phyloP scores from a whole-genome alignment of 2,888 invertebrate species.

The Cremastinae sp. region DNA sequence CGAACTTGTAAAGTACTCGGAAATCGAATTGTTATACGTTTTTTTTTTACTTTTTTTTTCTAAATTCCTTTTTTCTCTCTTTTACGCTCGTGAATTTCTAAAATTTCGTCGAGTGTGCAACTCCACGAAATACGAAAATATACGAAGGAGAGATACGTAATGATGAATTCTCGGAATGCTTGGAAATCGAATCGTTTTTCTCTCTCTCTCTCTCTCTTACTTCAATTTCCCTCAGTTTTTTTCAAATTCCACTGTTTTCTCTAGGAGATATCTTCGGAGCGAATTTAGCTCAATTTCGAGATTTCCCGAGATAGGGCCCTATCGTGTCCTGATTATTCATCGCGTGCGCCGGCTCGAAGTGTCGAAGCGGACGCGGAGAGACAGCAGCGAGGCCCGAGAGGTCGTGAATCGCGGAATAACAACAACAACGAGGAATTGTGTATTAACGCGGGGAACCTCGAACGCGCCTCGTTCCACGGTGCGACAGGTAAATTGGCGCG shows the following conservation, averaged over 20 bases:
- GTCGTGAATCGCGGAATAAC: slow-evolving; percentile 41
- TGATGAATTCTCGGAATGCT: too few relatives aligned
- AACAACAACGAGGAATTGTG: slow-evolving; percentile 45
- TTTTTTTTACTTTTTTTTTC: too few relatives aligned
- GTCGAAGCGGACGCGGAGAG: slow-evolving; percentile 33
- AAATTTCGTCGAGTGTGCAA: too few relatives aligned
- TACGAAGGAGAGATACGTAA: too few relatives aligned
- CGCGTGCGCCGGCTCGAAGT: slow-evolving; percentile 42
- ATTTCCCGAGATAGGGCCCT: slow-evolving; percentile 25
- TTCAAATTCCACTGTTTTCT: not conserved
- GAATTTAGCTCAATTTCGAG: slow-evolving; percentile 9
- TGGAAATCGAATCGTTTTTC: not conserved
- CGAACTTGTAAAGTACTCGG: not conserved
- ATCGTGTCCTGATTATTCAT: slow-evolving; percentile 54
- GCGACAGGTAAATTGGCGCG: slow-evolving; percentile 79
- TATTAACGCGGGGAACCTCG: slow-evolving; percentile 48
- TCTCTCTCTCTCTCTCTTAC: too few relatives aligned
- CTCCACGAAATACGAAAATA: too few relatives aligned
- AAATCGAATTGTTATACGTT: not conserved
- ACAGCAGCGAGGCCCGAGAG: slow-evolving; percentile 8
- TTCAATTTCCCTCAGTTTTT: not conserved
- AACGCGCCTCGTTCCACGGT: slow-evolving; percentile 57
- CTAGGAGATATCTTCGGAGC: not conserved
- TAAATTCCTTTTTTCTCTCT: not conserved
- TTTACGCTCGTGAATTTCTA: too few relatives aligned